Base-by-base conservation (phyloP, 1,140 invertebrate genomes). In the Panulirus ornatus region DNA sequence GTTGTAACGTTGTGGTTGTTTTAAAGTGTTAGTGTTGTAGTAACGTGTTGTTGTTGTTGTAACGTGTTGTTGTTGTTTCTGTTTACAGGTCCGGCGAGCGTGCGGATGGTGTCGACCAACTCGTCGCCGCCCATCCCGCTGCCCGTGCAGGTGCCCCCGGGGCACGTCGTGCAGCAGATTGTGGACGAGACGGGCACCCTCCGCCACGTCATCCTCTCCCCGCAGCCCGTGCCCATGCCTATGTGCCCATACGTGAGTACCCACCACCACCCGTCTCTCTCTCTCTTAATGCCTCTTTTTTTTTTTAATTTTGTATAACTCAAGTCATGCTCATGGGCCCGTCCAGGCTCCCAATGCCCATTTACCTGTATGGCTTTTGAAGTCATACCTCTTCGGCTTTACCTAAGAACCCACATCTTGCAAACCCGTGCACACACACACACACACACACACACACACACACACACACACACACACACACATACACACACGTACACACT, bases 141-240 rank as follows among this genome's bases (percentile, higher is more conserved):
- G 95, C 97, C 97, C 81, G 97, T 98, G 93, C 97, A 97, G 94
- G 97, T 98, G 91, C 97, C 97, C 42, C 97, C 96, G 58, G 97
- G 97, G 93, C 97, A 96, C 95, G 95, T 98, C 94, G 96, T 98
- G 91, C 97, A 97, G 94, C 97, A 97, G 93, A 97, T 98, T 92
- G 96, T 98, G 91, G 97, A 98, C 94, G 97, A 98, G 94, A 96
- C 95, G 93, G 97, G 97, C 83, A 96, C 97, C 85, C 95, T 98
- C 92, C 95, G 97, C 58, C 97, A 98, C 94, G 97, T 98, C 92
- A 96, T 98, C 92, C 95, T 98, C 84, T 96, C 96, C 16, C 96
- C 96, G 81, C 96, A 97, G 93, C 94, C 94, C 40, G 96, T 96
- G 84, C 96, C 96, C 91, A 95, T 94, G 88, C 89, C 82, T 76